Evolutionary conservation across 2,113 vertebrate species (phyloP).

Genomic region (Pyxicephalus adspersus): DNA sequence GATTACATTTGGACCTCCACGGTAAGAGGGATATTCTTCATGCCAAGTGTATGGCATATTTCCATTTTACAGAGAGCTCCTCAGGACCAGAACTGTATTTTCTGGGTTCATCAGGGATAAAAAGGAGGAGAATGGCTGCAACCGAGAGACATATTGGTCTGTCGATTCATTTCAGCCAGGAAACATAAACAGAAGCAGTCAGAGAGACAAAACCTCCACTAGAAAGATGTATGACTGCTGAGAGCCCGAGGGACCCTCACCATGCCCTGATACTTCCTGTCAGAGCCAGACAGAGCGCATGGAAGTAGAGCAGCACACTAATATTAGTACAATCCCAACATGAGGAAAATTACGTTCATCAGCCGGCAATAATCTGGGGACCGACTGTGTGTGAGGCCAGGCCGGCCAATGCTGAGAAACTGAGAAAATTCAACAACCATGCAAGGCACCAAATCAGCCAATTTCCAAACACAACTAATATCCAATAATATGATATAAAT

Average conservation of each 20-base stretch:
- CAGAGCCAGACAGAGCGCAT: neutral
- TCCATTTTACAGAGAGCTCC: no score
- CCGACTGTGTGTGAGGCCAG: neutral
- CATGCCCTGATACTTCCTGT: conserved; percentile 33
- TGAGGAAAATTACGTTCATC: neutral
- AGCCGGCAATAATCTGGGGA: neutral
- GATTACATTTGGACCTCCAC: no score
- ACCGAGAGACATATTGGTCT: neutral
- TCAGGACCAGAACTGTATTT: no score
- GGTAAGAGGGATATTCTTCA: no score
- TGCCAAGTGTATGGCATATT: no score
- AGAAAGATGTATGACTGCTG: conserved; percentile 2
- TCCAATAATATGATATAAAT: no score
- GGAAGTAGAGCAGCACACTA: conserved; percentile 31
- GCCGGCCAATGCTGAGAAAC: neutral
- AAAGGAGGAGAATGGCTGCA: no score
- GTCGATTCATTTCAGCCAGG: neutral
- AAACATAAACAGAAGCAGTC: neutral
- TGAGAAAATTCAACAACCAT: no score
- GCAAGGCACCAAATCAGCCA: no score
- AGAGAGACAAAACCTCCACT: neutral
- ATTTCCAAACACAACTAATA: no score
- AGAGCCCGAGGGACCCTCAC: neutral
- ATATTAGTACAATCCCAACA: conserved; percentile 10
- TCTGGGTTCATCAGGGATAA: no score